Conservation (phyloP, 1,140 invertebrate species). For the Anadara kagoshimensis region DNA sequence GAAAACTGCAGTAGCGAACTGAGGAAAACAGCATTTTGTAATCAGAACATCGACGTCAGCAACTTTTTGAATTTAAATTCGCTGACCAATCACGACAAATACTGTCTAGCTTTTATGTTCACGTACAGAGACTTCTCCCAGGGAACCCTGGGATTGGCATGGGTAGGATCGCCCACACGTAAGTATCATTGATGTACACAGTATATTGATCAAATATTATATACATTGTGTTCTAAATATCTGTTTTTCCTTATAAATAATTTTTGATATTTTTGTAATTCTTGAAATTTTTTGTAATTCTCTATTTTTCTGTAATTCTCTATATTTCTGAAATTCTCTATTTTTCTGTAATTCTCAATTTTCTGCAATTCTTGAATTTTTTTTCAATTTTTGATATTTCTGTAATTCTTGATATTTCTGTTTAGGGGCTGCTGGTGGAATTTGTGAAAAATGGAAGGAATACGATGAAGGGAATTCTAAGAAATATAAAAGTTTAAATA, state of each 20-base stretch:
- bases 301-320: no score
- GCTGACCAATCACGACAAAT: constrained; percentile 96
- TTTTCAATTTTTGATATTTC: no score
- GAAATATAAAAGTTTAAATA: constrained; percentile 87
- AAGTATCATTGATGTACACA: constrained; percentile 75
- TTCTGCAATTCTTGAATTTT: no score
- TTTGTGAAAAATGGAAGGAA: constrained; percentile 92
- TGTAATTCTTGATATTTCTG: constrained; percentile 29
- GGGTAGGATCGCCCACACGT: constrained; percentile 88
- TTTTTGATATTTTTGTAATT: no score
- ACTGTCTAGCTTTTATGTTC: constrained; percentile 99
- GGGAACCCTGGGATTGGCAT: constrained; percentile 96
- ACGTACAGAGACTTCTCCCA: constrained; percentile 98
- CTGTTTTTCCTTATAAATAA: no score
- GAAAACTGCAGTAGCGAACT: constrained; percentile 57
- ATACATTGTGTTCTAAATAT: no score
- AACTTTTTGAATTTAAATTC: constrained; percentile 99
- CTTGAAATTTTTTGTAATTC: no score
- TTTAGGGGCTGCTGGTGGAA: constrained; percentile 94
- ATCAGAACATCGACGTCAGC: constrained; percentile 98
- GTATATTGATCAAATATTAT: no score
- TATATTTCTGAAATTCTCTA: no score
- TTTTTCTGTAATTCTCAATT: no score
- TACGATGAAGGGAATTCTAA: constrained; percentile 53
- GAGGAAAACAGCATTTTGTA: constrained; percentile 90